These are phyloP conservation scores for Lutjanus argentimaculatus DNA, from an alignment of 2,797 vertebrate genomes.

Conservation along the genomic window DNA sequence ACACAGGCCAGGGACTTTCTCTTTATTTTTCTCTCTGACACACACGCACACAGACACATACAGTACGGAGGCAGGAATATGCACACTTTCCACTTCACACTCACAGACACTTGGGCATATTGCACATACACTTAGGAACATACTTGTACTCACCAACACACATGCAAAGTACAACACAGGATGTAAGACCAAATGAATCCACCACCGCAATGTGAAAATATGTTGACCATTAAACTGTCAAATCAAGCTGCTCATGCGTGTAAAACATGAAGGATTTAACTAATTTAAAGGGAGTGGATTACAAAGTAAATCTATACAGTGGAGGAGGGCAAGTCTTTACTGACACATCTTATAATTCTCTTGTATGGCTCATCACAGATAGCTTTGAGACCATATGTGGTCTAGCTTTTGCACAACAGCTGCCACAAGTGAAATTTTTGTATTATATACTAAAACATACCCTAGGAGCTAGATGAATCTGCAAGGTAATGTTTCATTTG, in stretches of 20 bases:
- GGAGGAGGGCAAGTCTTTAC: constrained; percentile 22
- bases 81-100: constrained; percentile 25
- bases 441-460: neutral
- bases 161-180: neutral
- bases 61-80: constrained; percentile 18
- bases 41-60: constrained; percentile 23
- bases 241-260: constrained; percentile 21
- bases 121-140: constrained; percentile 32
- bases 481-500: too few species aligned
- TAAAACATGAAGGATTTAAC: constrained; percentile 15
- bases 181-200: constrained; percentile 24
- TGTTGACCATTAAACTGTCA: constrained; percentile 13
- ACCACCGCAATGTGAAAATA: constrained; percentile 10
- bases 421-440: neutral
- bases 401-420: neutral
- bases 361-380: neutral
- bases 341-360: constrained; percentile 19
- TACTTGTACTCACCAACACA: constrained; percentile 15
- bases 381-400: neutral
- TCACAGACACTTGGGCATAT: constrained; percentile 17
- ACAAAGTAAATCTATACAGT: constrained; percentile 34
- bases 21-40: constrained; percentile 14
- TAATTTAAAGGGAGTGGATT: constrained; percentile 20
- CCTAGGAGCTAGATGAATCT: too few species aligned
- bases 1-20: constrained; percentile 6